A percentile compares a stretch with the other conserved stretches of the same genome.
Conservation (phyloP, 2,888 invertebrate species). For the Cataglyphis albicans region DNA sequence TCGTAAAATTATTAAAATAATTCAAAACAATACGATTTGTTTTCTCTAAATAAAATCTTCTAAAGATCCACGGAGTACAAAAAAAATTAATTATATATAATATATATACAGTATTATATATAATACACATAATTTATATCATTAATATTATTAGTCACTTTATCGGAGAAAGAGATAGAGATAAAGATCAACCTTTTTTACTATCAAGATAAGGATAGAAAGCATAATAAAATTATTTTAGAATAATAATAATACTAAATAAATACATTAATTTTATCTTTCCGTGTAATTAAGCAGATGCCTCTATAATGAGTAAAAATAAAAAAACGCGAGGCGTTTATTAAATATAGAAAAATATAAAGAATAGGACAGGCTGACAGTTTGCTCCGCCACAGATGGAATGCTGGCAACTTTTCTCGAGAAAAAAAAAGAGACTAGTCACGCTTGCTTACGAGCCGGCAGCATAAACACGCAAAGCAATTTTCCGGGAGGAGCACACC, state of each 20-base stretch:
- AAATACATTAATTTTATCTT: slow-evolving; percentile 15
- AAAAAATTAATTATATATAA: neutral
- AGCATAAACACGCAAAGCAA: slow-evolving; percentile 79
- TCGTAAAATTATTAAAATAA: neutral
- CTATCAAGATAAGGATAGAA: neutral
- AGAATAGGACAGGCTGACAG: neutral
- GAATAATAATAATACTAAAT: neutral
- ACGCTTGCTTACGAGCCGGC: slow-evolving; percentile 77
- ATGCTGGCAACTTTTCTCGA: slow-evolving; percentile 49
- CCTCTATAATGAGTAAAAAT: neutral
- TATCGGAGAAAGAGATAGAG: too few species aligned
- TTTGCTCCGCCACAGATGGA: slow-evolving; percentile 1
- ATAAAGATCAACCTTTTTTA: neutral
- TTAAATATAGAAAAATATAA: slow-evolving; percentile 4
- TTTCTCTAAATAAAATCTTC: neutral
- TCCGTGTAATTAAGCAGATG: slow-evolving; percentile 2
- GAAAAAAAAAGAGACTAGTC: slow-evolving; percentile 76
- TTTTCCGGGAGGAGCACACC: slow-evolving; percentile 74
- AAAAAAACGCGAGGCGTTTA: slow-evolving; percentile 3
- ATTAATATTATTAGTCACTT: slow-evolving; percentile 8
- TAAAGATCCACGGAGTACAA: neutral
- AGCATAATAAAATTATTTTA: slow-evolving; percentile 20
- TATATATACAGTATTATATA: neutral
- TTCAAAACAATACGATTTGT: neutral
- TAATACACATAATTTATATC: neutral